A percentile compares a stretch with the other conserved stretches of the same genome.
Evolutionary conservation across 2,113 vertebrate genomes (phyloP).

Genomic region (Anoura caudifer): DNA sequence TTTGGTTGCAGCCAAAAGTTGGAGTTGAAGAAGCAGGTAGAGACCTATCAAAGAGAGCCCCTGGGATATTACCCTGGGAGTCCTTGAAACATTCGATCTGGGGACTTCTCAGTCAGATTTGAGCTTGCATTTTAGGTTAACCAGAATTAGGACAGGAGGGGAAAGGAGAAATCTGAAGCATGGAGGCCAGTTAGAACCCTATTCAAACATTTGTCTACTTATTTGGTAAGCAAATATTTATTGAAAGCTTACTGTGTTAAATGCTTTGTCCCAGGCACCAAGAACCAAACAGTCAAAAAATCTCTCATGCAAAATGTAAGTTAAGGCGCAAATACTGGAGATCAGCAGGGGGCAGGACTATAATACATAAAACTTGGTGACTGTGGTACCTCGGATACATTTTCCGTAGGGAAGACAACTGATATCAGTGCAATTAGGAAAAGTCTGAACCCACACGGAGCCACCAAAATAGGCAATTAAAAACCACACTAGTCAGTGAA

Average conservation of each 20-base stretch:
- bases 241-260: background rate
- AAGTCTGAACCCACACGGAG: background rate
- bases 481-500: background rate
- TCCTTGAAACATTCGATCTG: background rate
- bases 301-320: background rate
- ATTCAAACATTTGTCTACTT: background rate
- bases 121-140: background rate
- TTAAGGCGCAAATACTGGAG: background rate
- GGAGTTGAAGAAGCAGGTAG: background rate
- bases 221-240: background rate
- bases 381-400: background rate
- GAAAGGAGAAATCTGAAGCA: background rate
- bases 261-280: background rate
- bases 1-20: background rate
- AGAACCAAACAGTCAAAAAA: background rate
- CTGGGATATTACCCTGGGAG: background rate
- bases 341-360: background rate
- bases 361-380: fast-evolving
- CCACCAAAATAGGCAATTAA: too few relatives aligned
- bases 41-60: background rate
- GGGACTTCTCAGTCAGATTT: background rate
- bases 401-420: background rate
- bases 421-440: background rate
- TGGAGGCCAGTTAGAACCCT: background rate
- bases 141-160: background rate